These are phyloP conservation scores for Mythimna albipuncta DNA, from an alignment of 2,888 invertebrate species.

Conservation along the genomic window DNA sequence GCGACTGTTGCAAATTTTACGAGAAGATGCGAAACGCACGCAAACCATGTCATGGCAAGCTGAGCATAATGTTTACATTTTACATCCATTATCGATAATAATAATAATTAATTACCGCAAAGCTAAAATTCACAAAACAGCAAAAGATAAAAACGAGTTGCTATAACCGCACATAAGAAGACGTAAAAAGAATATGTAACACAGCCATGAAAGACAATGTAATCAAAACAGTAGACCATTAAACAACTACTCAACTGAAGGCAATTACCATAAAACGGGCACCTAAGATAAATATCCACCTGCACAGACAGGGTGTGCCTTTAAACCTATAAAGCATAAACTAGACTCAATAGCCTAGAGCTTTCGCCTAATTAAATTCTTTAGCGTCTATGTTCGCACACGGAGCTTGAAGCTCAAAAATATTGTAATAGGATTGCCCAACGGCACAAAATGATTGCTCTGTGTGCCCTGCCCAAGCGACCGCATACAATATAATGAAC, in stretches of 20 bases:
- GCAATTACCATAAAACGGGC: constrained; percentile 34
- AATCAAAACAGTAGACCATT: constrained; percentile 17
- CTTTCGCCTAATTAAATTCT: constrained; percentile 53
- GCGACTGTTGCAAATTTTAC: constrained; percentile 49
- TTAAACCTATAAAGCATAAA: constrained; percentile 39
- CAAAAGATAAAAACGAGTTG: neutral
- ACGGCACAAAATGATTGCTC: constrained; percentile 55
- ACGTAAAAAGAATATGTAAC: neutral
- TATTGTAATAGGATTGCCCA: constrained; percentile 65
- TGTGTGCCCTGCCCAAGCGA: constrained; percentile 29
- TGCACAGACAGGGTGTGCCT: constrained; percentile 41
- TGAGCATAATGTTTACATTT: constrained; percentile 10
- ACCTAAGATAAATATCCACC: constrained; percentile 31
- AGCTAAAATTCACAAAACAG: neutral
- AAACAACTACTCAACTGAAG: constrained; percentile 15
- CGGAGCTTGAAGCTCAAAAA: constrained; percentile 24
- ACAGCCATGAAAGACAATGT: neutral
- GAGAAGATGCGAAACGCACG: constrained; percentile 49
- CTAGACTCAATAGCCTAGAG: constrained; percentile 38
- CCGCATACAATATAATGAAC: constrained; percentile 41
- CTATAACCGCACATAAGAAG: neutral
- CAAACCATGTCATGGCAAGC: constrained; percentile 52
- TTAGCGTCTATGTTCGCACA: constrained; percentile 21
- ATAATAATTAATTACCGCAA: neutral
- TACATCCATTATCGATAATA: constrained; percentile 19